Evolutionary conservation across 1,140 invertebrate genomes (phyloP).

Genomic region (Sesamia nonagrioides): DNA sequence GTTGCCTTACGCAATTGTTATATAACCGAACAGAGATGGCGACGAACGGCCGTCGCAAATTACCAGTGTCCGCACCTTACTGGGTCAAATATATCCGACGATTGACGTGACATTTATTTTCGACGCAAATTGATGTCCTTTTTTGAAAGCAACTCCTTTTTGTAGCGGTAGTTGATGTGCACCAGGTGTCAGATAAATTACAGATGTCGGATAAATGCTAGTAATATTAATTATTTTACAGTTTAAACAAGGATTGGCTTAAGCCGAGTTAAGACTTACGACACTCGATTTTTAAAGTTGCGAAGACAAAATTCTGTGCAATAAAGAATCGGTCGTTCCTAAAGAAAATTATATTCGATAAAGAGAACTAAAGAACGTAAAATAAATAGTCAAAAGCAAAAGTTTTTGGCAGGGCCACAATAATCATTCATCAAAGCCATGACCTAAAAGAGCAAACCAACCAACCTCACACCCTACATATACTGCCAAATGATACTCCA

Average conservation of each 20-base stretch:
- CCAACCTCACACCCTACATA: neutral
- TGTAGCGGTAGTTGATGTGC: slow-evolving; percentile 29
- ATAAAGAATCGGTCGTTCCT: neutral
- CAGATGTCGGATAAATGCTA: slow-evolving; percentile 10
- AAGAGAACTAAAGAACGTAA: neutral
- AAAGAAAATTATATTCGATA: neutral
- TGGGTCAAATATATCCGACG: slow-evolving; percentile 51
- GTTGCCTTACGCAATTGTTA: slow-evolving; percentile 55
- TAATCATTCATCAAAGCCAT: neutral
- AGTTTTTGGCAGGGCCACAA: too few relatives aligned
- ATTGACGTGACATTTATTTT: slow-evolving; percentile 53
- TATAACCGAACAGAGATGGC: slow-evolving; percentile 49
- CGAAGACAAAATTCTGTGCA: neutral
- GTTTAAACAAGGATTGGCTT: neutral
- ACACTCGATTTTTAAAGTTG: neutral
- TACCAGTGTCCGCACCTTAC: slow-evolving; percentile 50
- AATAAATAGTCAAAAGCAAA: too few relatives aligned
- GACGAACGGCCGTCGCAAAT: slow-evolving; percentile 45
- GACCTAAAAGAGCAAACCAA: neutral
- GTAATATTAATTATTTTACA: slow-evolving; percentile 1
- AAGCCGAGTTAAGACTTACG: neutral
- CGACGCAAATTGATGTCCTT: slow-evolving; percentile 47
- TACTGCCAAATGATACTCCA: slow-evolving; percentile 18
- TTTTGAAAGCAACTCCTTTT: slow-evolving; percentile 36
- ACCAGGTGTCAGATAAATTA: slow-evolving; percentile 45